These are phyloP conservation scores for Tinea pellionella DNA, from an alignment of 2,888 invertebrate species.

Conservation along the genomic window DNA sequence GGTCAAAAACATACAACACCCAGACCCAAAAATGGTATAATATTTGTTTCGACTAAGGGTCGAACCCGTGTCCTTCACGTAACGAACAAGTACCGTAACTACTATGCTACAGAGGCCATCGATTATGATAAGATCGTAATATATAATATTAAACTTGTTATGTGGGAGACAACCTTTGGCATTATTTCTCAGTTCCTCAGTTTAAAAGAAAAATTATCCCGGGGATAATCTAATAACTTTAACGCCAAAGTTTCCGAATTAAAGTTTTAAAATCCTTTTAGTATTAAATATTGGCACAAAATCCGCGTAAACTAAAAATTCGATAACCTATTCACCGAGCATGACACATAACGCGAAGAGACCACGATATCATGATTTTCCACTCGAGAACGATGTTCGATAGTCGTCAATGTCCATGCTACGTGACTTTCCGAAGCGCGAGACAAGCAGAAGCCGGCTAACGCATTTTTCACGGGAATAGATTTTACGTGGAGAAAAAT, in stretches of 20 bases:
- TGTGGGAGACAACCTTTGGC: background rate
- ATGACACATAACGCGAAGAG: background rate
- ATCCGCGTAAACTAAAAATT: background rate
- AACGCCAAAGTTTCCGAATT: too few relatives aligned
- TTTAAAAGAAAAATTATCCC: too few relatives aligned
- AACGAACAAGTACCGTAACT: too few relatives aligned
- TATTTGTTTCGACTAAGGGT: too few relatives aligned
- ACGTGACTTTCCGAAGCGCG: conserved; percentile 46
- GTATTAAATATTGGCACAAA: too few relatives aligned
- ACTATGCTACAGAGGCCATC: too few relatives aligned
- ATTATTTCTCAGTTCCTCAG: background rate
- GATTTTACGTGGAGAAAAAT: conserved; percentile 42
- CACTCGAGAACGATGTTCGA: conserved; percentile 16
- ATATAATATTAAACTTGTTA: background rate
- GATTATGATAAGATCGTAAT: conserved; percentile 1
- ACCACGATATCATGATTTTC: conserved; percentile 6
- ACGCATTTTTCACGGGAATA: conserved; percentile 45
- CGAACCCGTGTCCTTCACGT: too few relatives aligned
- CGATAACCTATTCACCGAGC: background rate
- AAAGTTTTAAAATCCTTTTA: too few relatives aligned
- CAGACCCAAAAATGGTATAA: too few relatives aligned
- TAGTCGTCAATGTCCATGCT: conserved; percentile 39
- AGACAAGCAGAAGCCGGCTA: conserved; percentile 29
- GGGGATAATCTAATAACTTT: too few relatives aligned
- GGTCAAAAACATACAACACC: too few relatives aligned